A percentile compares a stretch with the other conserved stretches of the same genome.
Conservation (phyloP, 1,140 invertebrate genomes). For the Pogonomyrmex californicus region DNA sequence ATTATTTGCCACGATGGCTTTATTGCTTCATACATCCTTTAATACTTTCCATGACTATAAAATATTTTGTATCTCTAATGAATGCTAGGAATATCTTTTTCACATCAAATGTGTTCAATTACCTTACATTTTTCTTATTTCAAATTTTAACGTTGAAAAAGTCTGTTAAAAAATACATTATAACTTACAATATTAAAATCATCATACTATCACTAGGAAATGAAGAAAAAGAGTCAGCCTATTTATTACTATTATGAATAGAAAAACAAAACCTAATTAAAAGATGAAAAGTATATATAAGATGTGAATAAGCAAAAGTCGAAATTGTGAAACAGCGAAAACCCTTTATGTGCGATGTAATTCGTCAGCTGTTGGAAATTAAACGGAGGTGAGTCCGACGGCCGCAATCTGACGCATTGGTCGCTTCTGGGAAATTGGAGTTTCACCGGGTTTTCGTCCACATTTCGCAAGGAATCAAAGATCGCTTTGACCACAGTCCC, state of each 20-base stretch:
- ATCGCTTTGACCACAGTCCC: slow-evolving; percentile 66
- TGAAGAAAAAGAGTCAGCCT: background rate
- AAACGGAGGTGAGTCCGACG: slow-evolving; percentile 42
- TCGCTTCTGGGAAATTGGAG: slow-evolving; percentile 55
- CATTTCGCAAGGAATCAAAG: slow-evolving; percentile 65
- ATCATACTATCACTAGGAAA: background rate
- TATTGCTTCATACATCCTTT: slow-evolving; percentile 6
- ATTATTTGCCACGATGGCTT: background rate
- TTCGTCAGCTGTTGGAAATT: slow-evolving; percentile 57
- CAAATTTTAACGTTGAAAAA: background rate
- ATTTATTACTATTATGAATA: background rate
- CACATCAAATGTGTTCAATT: background rate
- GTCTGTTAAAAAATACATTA: background rate
- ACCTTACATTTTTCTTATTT: background rate
- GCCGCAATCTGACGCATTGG: slow-evolving; percentile 49
- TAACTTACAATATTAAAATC: background rate
- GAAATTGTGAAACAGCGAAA: background rate
- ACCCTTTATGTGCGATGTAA: slow-evolving; percentile 21
- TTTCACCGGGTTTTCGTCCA: slow-evolving; percentile 37
- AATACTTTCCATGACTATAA: background rate
- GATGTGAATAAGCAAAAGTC: background rate
- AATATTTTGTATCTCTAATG: no score
- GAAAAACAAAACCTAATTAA: slow-evolving; percentile 1
- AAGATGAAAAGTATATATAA: slow-evolving; percentile 8
- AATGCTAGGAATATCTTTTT: background rate